These are phyloP conservation scores for Trichonephila clavipes DNA, from an alignment of 1,140 invertebrate species.

Conservation along the genomic window DNA sequence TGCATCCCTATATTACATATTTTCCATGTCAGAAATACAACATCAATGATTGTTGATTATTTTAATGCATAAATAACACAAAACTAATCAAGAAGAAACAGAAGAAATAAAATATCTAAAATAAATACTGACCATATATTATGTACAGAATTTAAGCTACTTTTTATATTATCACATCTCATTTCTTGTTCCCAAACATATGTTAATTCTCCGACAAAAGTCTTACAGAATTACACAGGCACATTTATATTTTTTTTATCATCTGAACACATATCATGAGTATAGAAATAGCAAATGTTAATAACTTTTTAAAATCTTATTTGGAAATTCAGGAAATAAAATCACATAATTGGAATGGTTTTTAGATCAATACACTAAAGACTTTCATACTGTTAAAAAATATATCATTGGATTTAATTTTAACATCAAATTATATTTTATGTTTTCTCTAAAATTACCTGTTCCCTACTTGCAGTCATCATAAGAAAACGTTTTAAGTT, in stretches of 20 bases:
- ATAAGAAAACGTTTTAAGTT: too few species aligned
- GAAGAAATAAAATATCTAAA: constrained; percentile 22
- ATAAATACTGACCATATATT: constrained; percentile 48
- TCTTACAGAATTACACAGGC: constrained; percentile 38
- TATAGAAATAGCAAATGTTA: background rate
- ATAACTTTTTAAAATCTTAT: background rate
- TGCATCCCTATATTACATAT: constrained; percentile 18
- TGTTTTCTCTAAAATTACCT: too few species aligned
- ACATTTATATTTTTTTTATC: constrained; percentile 28
- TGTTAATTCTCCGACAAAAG: constrained; percentile 26
- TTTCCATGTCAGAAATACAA: background rate
- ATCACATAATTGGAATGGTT: constrained; percentile 34
- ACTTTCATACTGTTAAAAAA: too few species aligned
- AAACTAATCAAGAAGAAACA: background rate
- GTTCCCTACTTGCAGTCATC: too few species aligned
- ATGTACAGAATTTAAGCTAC: constrained; percentile 50
- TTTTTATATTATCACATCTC: constrained; percentile 46
- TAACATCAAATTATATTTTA: too few species aligned
- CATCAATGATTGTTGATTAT: background rate
- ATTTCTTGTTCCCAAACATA: constrained; percentile 57
- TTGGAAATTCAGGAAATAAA: background rate
- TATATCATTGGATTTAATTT: too few species aligned
- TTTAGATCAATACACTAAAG: too few species aligned
- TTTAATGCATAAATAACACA: background rate
- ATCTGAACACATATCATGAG: background rate